Evolutionary conservation across 2,113 vertebrate genomes (phyloP), one percentile per base, ranked within the genome.

Genomic region (Clupea harengus): DNA sequence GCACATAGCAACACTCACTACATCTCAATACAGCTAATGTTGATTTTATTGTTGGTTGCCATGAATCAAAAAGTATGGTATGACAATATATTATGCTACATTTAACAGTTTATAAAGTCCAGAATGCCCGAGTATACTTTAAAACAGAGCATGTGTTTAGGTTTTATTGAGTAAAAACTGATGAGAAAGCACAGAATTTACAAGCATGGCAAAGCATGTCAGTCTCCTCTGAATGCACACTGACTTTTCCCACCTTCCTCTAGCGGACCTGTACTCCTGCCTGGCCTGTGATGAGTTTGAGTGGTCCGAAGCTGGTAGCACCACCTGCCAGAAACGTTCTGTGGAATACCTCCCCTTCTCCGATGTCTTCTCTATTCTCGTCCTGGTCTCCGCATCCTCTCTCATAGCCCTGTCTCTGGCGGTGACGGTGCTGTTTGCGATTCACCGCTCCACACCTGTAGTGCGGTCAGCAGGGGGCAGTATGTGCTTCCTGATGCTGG

Each of bases 401-500:
- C 72, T 97, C 18, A 72, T 96, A n/a, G 47, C 87, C 86, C 85
- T 96, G 3, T 84, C 91, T 39, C 32, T 86, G 0, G 93, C 88
- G 1, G 89, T 95, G 1, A 75, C 92, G 0, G 4, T 90, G 7
- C 90, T 98, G 89, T 98, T 98, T 1, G 89, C 90, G 45, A 8
- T 90, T 20, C 93, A 96, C 5, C 84, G 88, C 4, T 90, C 96
- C 90, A 97, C 95, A 0, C 97, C 96, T 0, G 95, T 98, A 4
- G 97, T 97, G 52, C 96, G 89, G 92, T 97, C 97, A 0, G 96
- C 97, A 0, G 97, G 97, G 0, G 96, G 96, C 18, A 92, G 89
- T 50, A 94, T 93, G 92, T 97, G 96, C 88, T 96, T 97, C 91
- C 90, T 97, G 46, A 96, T 96, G 94, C 88, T 99, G 85, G 92